Evolutionary conservation across 2,888 invertebrate genomes (phyloP), one percentile per base, ranked within the genome.

Genomic region (Rhagonycha lutea): DNA sequence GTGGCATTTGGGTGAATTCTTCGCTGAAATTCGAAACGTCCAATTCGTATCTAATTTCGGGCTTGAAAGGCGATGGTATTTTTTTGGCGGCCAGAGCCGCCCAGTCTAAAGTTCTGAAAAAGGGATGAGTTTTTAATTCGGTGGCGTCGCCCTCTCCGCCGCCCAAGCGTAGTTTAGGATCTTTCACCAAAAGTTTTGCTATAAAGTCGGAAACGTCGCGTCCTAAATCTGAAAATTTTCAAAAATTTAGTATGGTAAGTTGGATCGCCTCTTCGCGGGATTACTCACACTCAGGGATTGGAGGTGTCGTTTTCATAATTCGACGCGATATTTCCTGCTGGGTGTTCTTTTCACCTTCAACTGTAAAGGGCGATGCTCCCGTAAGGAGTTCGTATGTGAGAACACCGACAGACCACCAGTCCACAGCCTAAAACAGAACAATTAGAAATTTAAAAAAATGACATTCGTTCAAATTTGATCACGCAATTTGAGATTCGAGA

Each of bases 391-490:
- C 98, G 90, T 98, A 99, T 0, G 98, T 96, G 67, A 99, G 89
- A 2, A 99, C 98, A 8, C 98, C 98, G 8, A 98, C 95, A 29
- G 98, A 98, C 99, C 99, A 99, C 98, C 98, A 99, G 89, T 99
- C 99, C 7, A 98, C 98, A 69, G 97, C 96, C 94, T 96, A 90
- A 26, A 87, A 87, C 84, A 85, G 88, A 32, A 32, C 4, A 11
- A 5, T 32, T 32, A 32, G n/a, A n/a, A n/a, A n/a, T n/a, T n/a
- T n/a, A n/a, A n/a, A n/a, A n/a, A 12, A 4, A 32, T 5, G 12
- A 9, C 9, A 28, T 28, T 18, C 18, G 18, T 18, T 28, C 28
- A 28, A 9, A 9, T 28, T 9, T 9, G 2, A 9, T 9, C 8
- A 9, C 8, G 8, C 28, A 28, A 9, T 28, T 28, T 9, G 28